Base-by-base conservation (phyloP, 2,113 vertebrate genomes). In the Catharus bicknelli region DNA sequence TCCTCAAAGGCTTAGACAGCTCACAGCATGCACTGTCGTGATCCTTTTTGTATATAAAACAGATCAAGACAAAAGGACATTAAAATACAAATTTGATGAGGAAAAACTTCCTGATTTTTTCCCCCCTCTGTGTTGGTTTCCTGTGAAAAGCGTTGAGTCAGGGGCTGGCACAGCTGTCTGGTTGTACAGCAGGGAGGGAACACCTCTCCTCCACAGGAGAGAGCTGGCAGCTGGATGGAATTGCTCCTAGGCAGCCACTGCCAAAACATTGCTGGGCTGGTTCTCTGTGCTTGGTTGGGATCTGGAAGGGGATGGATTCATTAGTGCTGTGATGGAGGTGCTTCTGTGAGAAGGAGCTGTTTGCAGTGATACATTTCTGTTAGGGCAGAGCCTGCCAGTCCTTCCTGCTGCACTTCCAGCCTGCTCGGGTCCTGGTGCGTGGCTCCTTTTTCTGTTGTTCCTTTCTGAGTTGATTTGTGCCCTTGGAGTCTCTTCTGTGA, bases 131-230 rank as follows among this genome's bases (percentile, higher is more conserved):
- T 30, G 81, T 55, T 72, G 40, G 53, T 63, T 92, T 92, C 30
- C 77, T 70, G 26, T 67, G 57, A 59, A 83, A 92, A 86, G n/a
- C 12, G 10, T 82, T 17, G 53, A 82, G 77, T 63, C 81, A 67
- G 67, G 76, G 73, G 81, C 94, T 91, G 89, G 84, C 81, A 72
- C 69, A 90, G 77, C 90, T 90, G 73, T 72, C 57, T 85, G 32
- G 19, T 68, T 63, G 8, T 15, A 32, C 40, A 57, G 84, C 57
- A 63, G 74, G 50, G 74, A 89, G 69, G 69, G 70, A 92, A 58
- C 87, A 88, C 84, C 87, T 85, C 90, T 87, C 53, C 85, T 82
- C 63, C 89, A 10, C 9, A 2, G 1, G 14, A 67, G 83, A 74
- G 70, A 81, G 48, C 19, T 87, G 87, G 87, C 73, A 78, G 45